phyloP scores from a whole-genome alignment of 2,888 invertebrate genomes.

The Agriopis marginaria region DNA sequence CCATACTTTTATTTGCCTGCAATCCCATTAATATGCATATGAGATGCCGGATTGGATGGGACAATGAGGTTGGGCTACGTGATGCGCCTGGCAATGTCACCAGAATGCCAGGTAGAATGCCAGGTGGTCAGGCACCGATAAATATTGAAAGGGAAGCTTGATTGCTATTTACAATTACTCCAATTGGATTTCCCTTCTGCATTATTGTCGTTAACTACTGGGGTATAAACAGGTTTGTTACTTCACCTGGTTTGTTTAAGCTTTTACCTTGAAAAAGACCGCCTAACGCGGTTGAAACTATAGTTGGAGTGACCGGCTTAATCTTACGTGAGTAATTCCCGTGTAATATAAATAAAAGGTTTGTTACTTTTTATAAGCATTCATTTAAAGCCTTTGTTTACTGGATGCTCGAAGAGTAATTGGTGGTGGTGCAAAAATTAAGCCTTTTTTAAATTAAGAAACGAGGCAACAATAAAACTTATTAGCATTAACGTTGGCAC shows the following conservation, averaged over 20 bases:
- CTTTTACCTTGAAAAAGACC: too few relatives aligned
- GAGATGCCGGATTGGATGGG: conserved; percentile 46
- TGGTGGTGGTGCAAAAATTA: not conserved
- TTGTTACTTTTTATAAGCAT: not conserved
- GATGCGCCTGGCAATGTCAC: conserved; percentile 46
- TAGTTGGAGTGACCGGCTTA: too few relatives aligned
- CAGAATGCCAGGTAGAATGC: conserved; percentile 19
- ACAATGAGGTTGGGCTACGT: conserved; percentile 58
- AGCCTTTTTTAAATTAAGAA: conserved; percentile 8
- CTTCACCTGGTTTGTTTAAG: too few relatives aligned
- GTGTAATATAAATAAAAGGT: too few relatives aligned
- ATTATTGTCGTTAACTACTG: not conserved
- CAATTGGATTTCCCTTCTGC: conserved; percentile 24
- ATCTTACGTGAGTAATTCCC: too few relatives aligned
- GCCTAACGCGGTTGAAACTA: too few relatives aligned
- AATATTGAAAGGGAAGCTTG: conserved; percentile 27
- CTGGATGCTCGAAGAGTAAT: not conserved
- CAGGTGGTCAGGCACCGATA: conserved; percentile 26
- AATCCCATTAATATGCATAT: conserved; percentile 57
- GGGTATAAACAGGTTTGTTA: not conserved
- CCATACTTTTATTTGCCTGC: conserved; percentile 57
- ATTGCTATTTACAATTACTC: conserved; percentile 34
- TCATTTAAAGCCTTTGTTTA: conserved; percentile 9
- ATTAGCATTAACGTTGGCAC: not conserved
- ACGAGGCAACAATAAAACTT: not conserved